A percentile compares a stretch with the other conserved stretches of the same genome.
phyloP scores from a whole-genome alignment of 1,140 invertebrate species.

The Temnothorax curvispinosus region DNA sequence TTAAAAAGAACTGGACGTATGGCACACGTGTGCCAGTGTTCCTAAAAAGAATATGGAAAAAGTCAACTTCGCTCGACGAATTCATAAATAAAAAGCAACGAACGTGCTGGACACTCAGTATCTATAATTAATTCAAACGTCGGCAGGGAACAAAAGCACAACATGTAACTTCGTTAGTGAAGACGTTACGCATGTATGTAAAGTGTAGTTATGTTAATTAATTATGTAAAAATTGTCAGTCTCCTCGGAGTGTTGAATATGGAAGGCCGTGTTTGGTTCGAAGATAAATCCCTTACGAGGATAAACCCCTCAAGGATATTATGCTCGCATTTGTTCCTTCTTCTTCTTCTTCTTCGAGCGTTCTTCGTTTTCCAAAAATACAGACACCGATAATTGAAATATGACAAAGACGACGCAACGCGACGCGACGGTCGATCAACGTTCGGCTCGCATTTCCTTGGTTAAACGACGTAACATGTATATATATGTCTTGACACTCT shows the following conservation, averaged over 20 bases:
- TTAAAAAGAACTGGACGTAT: neutral
- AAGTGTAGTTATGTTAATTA: slow-evolving; percentile 41
- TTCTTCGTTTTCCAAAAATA: neutral
- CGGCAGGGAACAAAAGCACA: slow-evolving; percentile 36
- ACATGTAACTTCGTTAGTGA: neutral
- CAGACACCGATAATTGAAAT: neutral
- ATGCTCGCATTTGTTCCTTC: neutral
- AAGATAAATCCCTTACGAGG: slow-evolving; percentile 50
- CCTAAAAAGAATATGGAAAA: too few relatives aligned
- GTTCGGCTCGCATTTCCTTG: slow-evolving; percentile 24
- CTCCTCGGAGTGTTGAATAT: slow-evolving; percentile 70
- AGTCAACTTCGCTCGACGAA: neutral
- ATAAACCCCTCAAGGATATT: slow-evolving; percentile 5
- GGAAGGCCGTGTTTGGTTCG: slow-evolving; percentile 73
- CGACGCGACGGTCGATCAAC: neutral
- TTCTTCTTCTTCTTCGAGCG: neutral
- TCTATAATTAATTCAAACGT: neutral
- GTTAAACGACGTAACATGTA: neutral
- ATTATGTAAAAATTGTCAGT: slow-evolving; percentile 58
- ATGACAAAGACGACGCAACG: slow-evolving; percentile 45
- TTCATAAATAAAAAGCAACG: neutral
- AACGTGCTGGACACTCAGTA: neutral
- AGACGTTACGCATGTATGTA: neutral
- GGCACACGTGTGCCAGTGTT: neutral
- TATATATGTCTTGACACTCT: neutral